Conservation (phyloP, 2,113 vertebrate genomes). For the Aythya baeri region DNA sequence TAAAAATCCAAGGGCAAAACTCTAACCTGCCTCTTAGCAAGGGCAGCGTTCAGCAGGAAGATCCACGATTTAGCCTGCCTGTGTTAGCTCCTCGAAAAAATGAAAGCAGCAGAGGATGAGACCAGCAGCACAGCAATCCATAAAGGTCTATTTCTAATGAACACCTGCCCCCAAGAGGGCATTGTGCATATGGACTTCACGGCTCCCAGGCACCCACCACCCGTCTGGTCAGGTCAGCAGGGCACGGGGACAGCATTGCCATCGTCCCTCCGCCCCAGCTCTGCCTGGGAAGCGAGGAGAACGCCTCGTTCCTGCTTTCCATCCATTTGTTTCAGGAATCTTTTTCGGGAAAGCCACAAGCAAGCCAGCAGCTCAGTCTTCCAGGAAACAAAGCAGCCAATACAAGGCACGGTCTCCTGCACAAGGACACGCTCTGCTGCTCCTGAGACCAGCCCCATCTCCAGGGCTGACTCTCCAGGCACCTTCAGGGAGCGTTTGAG, state of each 20-base stretch:
- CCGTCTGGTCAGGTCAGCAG: fast-evolving
- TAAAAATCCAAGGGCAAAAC: background rate
- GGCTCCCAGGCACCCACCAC: fast-evolving
- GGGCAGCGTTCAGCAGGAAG: background rate
- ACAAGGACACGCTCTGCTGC: background rate
- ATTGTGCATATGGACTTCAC: background rate
- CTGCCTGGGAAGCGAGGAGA: background rate
- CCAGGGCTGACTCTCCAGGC: background rate
- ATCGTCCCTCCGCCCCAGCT: background rate
- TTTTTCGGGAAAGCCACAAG: background rate
- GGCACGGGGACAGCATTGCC: background rate
- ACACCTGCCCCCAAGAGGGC: conserved; percentile 52
- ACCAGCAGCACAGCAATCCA: background rate
- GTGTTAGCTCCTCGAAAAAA: background rate
- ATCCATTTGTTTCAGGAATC: background rate
- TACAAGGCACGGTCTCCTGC: background rate
- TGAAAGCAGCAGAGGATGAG: fast-evolving
- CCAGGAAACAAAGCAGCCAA: background rate
- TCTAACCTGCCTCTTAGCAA: background rate
- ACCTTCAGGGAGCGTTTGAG: background rate
- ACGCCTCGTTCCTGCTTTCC: fast-evolving
- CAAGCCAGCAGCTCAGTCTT: background rate
- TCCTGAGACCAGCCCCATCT: background rate
- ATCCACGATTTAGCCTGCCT: background rate
- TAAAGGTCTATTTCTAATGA: background rate